Conservation (phyloP, 2,113 vertebrate genomes). For the Chloropsis hardwickii region DNA sequence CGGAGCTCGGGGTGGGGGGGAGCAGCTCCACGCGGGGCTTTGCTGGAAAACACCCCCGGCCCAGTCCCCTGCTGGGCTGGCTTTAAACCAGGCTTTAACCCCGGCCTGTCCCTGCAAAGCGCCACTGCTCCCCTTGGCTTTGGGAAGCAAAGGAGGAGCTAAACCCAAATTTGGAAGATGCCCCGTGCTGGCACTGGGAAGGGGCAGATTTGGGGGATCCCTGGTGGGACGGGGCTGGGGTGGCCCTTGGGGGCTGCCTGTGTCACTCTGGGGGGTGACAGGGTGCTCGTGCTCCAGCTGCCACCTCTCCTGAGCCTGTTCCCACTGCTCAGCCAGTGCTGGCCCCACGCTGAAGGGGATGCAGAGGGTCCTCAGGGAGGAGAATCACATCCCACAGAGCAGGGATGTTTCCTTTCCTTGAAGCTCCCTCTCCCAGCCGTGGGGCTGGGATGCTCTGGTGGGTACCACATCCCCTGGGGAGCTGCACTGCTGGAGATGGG, state of each 20-base stretch:
- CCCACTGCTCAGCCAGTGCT: not conserved
- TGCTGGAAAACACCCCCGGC: not conserved
- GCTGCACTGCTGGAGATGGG: accelerated
- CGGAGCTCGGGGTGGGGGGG: not conserved
- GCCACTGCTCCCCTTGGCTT: accelerated
- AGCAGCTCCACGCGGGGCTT: not conserved
- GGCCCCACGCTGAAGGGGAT: not conserved
- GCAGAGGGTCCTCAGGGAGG: not conserved
- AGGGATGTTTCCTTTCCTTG: not conserved
- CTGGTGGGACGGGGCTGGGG: accelerated
- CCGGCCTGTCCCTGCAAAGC: not conserved
- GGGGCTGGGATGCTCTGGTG: not conserved
- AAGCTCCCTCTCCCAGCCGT: not conserved
- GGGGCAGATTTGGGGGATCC: not conserved
- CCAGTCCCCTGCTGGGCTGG: not conserved
- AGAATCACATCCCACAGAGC: not conserved
- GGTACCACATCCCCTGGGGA: accelerated
- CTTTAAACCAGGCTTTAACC: not conserved
- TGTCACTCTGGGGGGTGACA: not conserved
- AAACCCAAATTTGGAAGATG: no score
- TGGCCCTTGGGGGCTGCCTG: not conserved
- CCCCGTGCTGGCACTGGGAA: accelerated
- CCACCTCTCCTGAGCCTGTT: not conserved
- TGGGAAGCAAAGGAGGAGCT: not conserved
- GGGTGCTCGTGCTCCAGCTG: not conserved